phyloP scores from a whole-genome alignment of 37 sponge, comb jelly and placozoan species.

The Halisarca cf. caerulea region DNA sequence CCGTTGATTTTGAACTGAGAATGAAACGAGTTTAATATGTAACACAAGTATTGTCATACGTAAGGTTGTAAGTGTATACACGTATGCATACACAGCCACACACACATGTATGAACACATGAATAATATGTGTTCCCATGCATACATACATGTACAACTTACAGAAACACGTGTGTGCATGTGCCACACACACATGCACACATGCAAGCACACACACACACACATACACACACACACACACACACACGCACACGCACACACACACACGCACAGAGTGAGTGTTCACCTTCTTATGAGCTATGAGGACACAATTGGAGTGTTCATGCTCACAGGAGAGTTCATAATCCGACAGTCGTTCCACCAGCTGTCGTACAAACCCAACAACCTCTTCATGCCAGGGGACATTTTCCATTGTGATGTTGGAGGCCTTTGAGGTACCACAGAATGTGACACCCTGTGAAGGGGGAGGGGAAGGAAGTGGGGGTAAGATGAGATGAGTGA shows the following conservation, averaged over 20 bases:
- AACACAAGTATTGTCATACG: no score
- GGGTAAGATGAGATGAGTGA: background rate
- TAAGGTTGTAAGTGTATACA: no score
- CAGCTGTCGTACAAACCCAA: conserved; percentile 80
- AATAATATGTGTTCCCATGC: no score
- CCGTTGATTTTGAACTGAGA: conserved; percentile 83
- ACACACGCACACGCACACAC: background rate
- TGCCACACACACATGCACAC: no score
- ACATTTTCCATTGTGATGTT: conserved; percentile 89
- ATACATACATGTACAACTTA: no score
- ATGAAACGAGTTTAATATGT: no score
- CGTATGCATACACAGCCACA: no score
- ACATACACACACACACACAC: background rate
- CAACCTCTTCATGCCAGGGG: conserved; percentile 97
- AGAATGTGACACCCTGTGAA: conserved; percentile 90
- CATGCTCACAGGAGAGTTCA: conserved; percentile 93
- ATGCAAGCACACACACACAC: background rate
- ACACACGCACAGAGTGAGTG: background rate
- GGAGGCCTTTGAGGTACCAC: conserved; percentile 91
- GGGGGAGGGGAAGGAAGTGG: background rate
- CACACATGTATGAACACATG: no score
- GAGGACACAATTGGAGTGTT: conserved; percentile 96
- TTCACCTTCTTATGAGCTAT: conserved; percentile 89
- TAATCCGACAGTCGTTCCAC: conserved; percentile 82
- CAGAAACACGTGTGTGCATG: no score